Evolutionary conservation across 92 coral and sea anemone species (phyloP).

Genomic region (Ricordea florida): DNA sequence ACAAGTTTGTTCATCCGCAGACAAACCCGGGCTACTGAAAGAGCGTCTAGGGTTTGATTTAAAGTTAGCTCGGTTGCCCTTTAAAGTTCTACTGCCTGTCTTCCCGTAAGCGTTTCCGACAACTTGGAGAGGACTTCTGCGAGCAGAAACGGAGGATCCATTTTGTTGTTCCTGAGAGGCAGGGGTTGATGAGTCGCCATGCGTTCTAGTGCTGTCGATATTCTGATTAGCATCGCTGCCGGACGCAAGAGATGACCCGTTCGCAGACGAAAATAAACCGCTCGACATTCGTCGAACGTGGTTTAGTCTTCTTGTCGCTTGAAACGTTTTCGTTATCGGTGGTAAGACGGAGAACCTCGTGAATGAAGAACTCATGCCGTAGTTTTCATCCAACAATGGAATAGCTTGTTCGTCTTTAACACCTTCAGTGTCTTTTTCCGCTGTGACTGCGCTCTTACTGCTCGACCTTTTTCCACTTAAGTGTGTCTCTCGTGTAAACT

Average conservation of each 20-base stretch:
- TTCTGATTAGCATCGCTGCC: not conserved
- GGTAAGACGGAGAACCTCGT: slow-evolving; percentile 83
- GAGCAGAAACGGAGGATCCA: not conserved
- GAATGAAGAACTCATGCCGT: slow-evolving; percentile 32
- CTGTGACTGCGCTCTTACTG: not conserved
- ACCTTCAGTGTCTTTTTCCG: slow-evolving; percentile 32
- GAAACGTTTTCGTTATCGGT: slow-evolving; percentile 51
- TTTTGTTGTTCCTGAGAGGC: not conserved
- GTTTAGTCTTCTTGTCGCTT: slow-evolving; percentile 7
- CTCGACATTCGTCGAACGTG: not conserved
- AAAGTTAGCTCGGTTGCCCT: not conserved
- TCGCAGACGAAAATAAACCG: not conserved
- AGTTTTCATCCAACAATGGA: slow-evolving; percentile 29
- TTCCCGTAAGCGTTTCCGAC: slow-evolving; percentile 3
- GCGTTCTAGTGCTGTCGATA: not conserved
- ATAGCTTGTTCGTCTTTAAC: not conserved
- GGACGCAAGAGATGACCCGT: slow-evolving; percentile 12
- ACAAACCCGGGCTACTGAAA: slow-evolving; percentile 7
- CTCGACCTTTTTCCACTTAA: not conserved
- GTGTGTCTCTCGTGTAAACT: slow-evolving; percentile 5
- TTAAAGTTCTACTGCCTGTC: not conserved
- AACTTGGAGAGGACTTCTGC: slow-evolving; percentile 1
- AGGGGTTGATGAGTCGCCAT: slow-evolving; percentile 2
- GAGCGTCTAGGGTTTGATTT: slow-evolving; percentile 15
- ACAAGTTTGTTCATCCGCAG: too few species aligned